phyloP scores from a whole-genome alignment of 2,797 vertebrate species.

The Pseudomugil tenellus region DNA sequence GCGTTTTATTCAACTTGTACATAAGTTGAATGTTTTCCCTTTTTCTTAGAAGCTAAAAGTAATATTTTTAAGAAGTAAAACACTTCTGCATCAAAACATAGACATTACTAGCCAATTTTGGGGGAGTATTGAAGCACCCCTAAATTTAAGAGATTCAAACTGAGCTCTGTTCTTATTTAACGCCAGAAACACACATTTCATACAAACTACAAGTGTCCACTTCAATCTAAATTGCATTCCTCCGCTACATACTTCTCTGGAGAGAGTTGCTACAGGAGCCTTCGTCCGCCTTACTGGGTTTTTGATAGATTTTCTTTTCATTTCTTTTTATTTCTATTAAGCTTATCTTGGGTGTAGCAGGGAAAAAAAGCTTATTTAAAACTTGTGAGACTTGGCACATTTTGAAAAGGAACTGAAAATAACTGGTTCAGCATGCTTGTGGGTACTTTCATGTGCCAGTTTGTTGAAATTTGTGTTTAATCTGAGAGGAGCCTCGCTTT shows the following conservation, averaged over 20 bases:
- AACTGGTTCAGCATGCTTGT: neutral
- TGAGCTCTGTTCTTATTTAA: constrained; percentile 11
- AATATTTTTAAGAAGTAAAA: neutral
- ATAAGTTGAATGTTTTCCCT: too few relatives aligned
- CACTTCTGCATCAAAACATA: neutral
- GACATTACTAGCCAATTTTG: constrained; percentile 7
- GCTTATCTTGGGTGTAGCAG: neutral
- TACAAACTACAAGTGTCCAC: neutral
- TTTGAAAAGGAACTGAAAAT: neutral
- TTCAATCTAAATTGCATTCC: constrained; percentile 18
- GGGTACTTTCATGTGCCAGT: neutral
- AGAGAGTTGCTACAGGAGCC: constrained; percentile 28
- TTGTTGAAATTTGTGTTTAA: neutral
- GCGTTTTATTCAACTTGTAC: neutral
- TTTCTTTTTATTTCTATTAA: neutral
- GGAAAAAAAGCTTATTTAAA: neutral
- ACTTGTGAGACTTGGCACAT: neutral
- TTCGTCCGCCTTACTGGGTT: constrained; percentile 14
- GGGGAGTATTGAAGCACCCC: constrained; percentile 44
- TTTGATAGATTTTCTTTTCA: constrained; percentile 15
- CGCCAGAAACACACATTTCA: neutral
- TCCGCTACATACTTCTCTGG: constrained; percentile 19
- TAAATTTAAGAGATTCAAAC: constrained; percentile 69
- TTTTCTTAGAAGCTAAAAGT: neutral
- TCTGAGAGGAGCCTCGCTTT: neutral